phyloP scores from a whole-genome alignment of 2,113 vertebrate genomes.

The Sebastes fasciatus region DNA sequence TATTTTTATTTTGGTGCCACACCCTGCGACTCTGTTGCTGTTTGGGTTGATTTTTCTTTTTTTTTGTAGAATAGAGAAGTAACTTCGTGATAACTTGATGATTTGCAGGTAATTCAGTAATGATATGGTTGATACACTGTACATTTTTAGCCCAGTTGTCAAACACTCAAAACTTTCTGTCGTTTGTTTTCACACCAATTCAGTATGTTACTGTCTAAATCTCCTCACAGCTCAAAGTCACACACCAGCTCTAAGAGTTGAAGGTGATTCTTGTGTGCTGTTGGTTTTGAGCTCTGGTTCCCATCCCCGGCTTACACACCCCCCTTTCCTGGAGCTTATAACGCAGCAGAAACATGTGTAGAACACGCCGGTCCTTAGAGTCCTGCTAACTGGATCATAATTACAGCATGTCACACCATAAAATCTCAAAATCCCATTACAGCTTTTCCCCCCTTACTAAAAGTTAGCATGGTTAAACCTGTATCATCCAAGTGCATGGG shows the following conservation, averaged over 20 bases:
- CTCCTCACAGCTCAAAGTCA: conserved; percentile 67
- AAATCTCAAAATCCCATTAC: conserved; percentile 26
- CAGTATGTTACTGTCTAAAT: conserved; percentile 57
- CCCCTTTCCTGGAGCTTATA: conserved; percentile 48
- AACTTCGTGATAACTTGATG: neutral
- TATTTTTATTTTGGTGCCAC: neutral
- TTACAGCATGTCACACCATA: conserved; percentile 63
- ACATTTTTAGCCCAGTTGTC: conserved; percentile 21
- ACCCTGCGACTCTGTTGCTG: neutral
- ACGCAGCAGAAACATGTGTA: conserved; percentile 33
- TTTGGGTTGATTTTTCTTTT: conserved; percentile 3
- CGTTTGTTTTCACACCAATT: conserved; percentile 63
- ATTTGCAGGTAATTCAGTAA: conserved; percentile 5
- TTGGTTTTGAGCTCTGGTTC: conserved; percentile 68
- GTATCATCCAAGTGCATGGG: conserved; percentile 67
- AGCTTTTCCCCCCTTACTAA: conserved; percentile 55
- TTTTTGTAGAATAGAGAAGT: neutral
- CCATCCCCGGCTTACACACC: conserved; percentile 42
- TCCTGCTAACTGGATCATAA: conserved; percentile 39
- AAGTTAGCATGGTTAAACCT: conserved; percentile 70
- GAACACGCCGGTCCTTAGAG: conserved; percentile 31
- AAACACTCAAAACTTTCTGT: conserved; percentile 45
- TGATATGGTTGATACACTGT: conserved; percentile 1
- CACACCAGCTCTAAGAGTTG: conserved; percentile 75
- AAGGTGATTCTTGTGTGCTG: conserved; percentile 80